Evolutionary conservation across 1,140 invertebrate species (phyloP).

Genomic region (Wiebesia pumilae): DNA sequence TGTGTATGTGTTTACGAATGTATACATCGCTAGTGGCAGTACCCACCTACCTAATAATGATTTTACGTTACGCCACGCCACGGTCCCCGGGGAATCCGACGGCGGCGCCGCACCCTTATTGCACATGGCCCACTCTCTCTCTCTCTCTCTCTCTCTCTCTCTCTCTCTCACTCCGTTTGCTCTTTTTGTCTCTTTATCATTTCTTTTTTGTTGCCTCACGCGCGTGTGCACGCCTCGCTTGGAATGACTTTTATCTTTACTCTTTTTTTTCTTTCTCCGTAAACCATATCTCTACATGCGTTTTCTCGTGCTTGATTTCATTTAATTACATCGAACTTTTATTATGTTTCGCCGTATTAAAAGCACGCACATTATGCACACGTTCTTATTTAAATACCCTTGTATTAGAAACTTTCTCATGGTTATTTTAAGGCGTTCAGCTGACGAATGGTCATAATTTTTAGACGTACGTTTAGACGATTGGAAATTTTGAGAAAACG

Average conservation of each 20-base stretch:
- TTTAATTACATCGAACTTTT: slow-evolving; percentile 12
- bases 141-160: neutral
- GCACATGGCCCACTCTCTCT: slow-evolving; percentile 71
- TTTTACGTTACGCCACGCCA: slow-evolving; percentile 74
- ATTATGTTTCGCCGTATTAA: neutral
- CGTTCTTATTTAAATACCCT: too few species aligned
- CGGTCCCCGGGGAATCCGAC: slow-evolving; percentile 70
- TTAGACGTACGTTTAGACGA: neutral
- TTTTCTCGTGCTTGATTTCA: neutral
- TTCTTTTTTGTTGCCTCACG: neutral
- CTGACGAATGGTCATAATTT: too few species aligned
- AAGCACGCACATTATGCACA: too few species aligned
- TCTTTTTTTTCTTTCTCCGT: neutral
- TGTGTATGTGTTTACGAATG: slow-evolving; percentile 45
- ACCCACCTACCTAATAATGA: slow-evolving; percentile 74
- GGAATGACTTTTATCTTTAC: slow-evolving; percentile 23
- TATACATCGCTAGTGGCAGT: slow-evolving; percentile 34
- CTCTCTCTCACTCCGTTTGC: slow-evolving; percentile 33
- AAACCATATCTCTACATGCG: neutral
- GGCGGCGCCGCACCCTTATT: slow-evolving; percentile 72
- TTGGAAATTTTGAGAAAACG: neutral
- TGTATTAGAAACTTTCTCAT: too few species aligned
- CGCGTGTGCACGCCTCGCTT: neutral
- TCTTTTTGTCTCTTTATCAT: neutral
- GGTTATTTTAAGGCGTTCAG: neutral